Base-by-base conservation (phyloP, 1,140 invertebrate genomes). In the Nixonia krombeini region DNA sequence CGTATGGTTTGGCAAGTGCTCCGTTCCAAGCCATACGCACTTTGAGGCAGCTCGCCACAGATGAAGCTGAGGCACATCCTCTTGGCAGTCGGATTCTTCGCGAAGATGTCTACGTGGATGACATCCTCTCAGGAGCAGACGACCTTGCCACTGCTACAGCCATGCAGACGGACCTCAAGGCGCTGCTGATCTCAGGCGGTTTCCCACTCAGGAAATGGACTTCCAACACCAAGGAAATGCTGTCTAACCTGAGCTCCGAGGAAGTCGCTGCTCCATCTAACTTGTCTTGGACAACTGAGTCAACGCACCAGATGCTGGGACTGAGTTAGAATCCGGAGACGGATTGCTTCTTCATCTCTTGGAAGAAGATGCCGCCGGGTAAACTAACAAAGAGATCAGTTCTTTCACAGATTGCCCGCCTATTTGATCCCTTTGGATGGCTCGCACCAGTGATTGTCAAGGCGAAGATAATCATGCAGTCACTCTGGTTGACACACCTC, bases 391-490 rank as follows among this genome's bases (percentile, higher is more conserved):
- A 55, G 37, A 16, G 50, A 37, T 23, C 52, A 58, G 66, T 83
- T 1, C 16, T 73, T 35, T 70, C 74, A 12, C 51, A 70, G n/a
- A 56, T 75, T 3, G 63, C 59, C 4, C 47, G 51, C 38, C 17
- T 52, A 1, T 66, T 47, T 15, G 53, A 70, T 44, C 61, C 53
- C 1, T 33, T 64, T 1, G 52, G 59, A 1, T 69, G 47, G 40
- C 18, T 76, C 10, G 58, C 70, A 12, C 70, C 62, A 0, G 28
- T 73, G 0, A 70, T 62, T 2, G 52, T 77, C 7, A 31, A 37
- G 23, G 59, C 57, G 7, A 77, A 75, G 38, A 41, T 49, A 4
- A 45, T 72, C 0, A 68, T 77, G 18, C 75, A 75, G 57, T 46
- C 46, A 2, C 55, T 56, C 0, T 56, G 52, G 52, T 4, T 37